Base-by-base conservation (phyloP, 1,140 invertebrate species). In the Phortica variegata region DNA sequence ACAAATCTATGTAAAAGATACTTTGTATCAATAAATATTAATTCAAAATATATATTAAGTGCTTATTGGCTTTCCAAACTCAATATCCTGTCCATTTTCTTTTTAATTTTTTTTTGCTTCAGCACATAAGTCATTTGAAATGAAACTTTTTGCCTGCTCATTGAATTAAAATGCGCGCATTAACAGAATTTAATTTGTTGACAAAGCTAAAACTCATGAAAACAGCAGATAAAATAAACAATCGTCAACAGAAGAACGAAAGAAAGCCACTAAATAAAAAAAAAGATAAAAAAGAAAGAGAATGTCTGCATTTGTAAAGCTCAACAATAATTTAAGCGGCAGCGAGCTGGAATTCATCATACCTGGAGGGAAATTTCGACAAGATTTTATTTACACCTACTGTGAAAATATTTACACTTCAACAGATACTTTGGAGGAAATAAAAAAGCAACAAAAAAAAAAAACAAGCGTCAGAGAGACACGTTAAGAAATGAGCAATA, bases 301-400 rank as follows among this genome's bases (percentile, higher is more conserved):
- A 19, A 34, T n/a, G n/a, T n/a, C n/a, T n/a, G n/a, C 60, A 62
- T 66, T 56, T 57, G 49, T 38, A 16, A 18, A 47, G 29, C 31
- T 37, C 10, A 34, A 7, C 10, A 34, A 34, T 5, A 5, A 34
- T 45, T 43, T 36, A 33, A 29, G 26, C 16, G 32, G 34, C 33
- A 17, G 52, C 49, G 52, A 46, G 36, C 34, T 47, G 42, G 49
- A 54, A 51, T 47, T 52, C 60, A 12, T 13, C 5, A 13, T 17
- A 15, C 17, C 17, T 10, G 42, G 13, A 43, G 16, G 18, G 26
- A 23, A 32, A 33, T 32, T 33, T n/a, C 42, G 31, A 65, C 65
- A 51, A 58, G 55, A 62, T 65, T 70, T 70, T 70, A 70, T 70
- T 70, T 70, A 65, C 65, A 70, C 61, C 65, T 65, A 61, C 56